phyloP scores from a whole-genome alignment of 2,113 vertebrate species.

The Puffinus mauretanicus region DNA sequence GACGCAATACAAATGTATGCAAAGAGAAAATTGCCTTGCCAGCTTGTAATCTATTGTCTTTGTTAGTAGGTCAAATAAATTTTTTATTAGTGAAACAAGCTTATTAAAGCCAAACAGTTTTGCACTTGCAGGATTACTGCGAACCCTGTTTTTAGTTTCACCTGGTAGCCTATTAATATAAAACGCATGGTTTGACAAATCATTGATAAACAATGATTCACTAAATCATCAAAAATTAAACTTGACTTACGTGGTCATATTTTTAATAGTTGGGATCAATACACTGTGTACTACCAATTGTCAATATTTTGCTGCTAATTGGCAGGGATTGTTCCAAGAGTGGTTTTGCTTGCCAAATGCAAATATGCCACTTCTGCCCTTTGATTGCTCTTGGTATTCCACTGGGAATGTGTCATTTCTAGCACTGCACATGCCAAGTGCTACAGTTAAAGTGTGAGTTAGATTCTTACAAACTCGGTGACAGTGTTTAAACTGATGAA shows the following conservation, averaged over 20 bases:
- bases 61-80: not conserved
- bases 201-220: not conserved
- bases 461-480: not conserved
- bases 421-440: not conserved
- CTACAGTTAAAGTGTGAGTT: not conserved
- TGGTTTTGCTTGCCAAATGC: not conserved
- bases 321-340: not conserved
- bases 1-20: not conserved
- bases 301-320: not conserved
- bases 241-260: not conserved
- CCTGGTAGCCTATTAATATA: not conserved
- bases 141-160: not conserved
- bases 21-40: not conserved
- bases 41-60: not conserved
- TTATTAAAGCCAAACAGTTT: not conserved
- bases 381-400: not conserved
- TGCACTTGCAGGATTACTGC: not conserved
- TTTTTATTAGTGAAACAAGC: conserved; percentile 23
- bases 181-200: not conserved
- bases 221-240: not conserved
- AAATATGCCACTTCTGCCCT: not conserved
- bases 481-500: not conserved
- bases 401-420: not conserved
- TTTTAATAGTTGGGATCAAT: not conserved
- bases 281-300: not conserved